Conservation (phyloP, 2,888 invertebrate genomes). For the Oxyteleia sp. region DNA sequence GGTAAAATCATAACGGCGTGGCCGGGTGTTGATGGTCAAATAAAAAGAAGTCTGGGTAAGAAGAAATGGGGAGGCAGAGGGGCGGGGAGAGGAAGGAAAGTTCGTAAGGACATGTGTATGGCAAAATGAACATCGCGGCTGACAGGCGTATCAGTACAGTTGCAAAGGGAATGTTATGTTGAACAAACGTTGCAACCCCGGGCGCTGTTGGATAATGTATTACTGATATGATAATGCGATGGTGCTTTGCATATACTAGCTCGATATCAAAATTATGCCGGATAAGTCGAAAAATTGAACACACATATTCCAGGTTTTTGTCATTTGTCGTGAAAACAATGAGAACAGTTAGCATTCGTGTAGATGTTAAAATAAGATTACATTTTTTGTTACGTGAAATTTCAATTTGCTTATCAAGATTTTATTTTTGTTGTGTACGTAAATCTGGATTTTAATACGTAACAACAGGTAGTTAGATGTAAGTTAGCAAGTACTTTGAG, state of each 20-base stretch:
- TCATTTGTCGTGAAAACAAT: neutral
- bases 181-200: conserved; percentile 34
- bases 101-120: conserved; percentile 48
- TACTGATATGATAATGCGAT: conserved; percentile 50
- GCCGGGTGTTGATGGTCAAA: too few relatives aligned
- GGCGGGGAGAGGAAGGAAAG: neutral
- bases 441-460: too few relatives aligned
- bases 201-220: conserved; percentile 53
- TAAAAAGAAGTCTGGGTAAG: too few relatives aligned
- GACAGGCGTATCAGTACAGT: conserved; percentile 49
- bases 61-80: neutral
- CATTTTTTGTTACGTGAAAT: too few relatives aligned
- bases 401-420: too few relatives aligned
- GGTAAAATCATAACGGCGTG: too few relatives aligned
- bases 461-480: too few relatives aligned
- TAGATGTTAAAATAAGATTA: too few relatives aligned
- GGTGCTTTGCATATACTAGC: conserved; percentile 13
- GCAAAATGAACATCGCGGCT: conserved; percentile 61
- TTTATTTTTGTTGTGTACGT: too few relatives aligned
- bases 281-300: conserved; percentile 4
- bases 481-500: too few relatives aligned
- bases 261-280: conserved; percentile 14
- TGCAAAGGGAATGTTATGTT: conserved; percentile 42
- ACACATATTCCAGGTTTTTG: neutral
- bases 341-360: too few relatives aligned